Percentiles rank a stretch among this genome's conserved stretches.
phyloP scores from a whole-genome alignment of 2,888 invertebrate species.

The Cheilosia scutellata region DNA sequence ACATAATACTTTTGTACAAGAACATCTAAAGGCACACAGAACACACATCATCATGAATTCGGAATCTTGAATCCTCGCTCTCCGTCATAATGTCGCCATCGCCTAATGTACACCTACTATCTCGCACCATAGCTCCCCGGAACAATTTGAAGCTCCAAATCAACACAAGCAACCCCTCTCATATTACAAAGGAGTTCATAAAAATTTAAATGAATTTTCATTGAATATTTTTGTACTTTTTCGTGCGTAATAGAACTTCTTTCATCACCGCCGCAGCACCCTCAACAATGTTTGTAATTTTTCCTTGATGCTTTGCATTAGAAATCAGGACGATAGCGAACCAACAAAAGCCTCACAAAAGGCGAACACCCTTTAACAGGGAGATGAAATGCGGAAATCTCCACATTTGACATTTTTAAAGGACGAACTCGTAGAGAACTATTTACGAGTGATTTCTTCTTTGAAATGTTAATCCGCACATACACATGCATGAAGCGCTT shows the following conservation, averaged over 20 bases:
- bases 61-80: constrained; percentile 4
- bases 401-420: constrained; percentile 66
- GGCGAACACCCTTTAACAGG: constrained; percentile 11
- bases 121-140: not conserved
- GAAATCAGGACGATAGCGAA: constrained; percentile 17
- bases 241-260: constrained; percentile 71
- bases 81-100: constrained; percentile 40
- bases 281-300: constrained; percentile 43
- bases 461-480: constrained; percentile 52
- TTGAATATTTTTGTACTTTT: constrained; percentile 74
- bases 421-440: constrained; percentile 52
- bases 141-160: constrained; percentile 5
- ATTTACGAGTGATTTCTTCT: constrained; percentile 46
- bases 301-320: constrained; percentile 10
- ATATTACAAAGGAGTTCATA: constrained; percentile 56
- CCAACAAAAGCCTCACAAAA: constrained; percentile 2
- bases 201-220: constrained; percentile 77
- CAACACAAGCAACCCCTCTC: constrained; percentile 3
- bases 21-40: constrained; percentile 25
- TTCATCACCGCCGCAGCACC: constrained; percentile 7
- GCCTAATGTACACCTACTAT: constrained; percentile 1
- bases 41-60: constrained; percentile 33
- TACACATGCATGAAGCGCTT: constrained; percentile 5
- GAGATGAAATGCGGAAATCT: constrained; percentile 34
- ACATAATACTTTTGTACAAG: constrained; percentile 40